Evolutionary conservation across 1,140 invertebrate genomes (phyloP), one percentile per base, ranked within the genome.

Genomic region (Monochamus saltuarius): DNA sequence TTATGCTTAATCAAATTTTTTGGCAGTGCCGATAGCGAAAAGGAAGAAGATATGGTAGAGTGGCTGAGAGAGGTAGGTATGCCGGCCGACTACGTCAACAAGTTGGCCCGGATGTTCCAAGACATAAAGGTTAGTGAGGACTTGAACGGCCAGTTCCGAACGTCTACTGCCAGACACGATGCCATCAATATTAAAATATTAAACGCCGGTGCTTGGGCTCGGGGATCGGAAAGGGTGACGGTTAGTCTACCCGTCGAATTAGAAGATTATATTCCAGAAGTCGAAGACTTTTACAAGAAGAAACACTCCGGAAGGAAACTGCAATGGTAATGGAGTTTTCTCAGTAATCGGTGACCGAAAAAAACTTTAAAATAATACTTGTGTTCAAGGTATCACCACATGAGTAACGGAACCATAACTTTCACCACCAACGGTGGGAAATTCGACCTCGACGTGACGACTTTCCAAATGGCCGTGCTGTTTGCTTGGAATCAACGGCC

Each of bases 31-130:
- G 98, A 99, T 80, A 97, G 94, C 66, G 98, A 99, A 75, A 98
- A 98, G 76, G 98, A 99, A 79, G 97, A 99, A 79, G 97, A 97
- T 77, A 98, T 99, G 92, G 97, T 99, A 0, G 96, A 98, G 77
- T 97, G 95, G 89, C 76, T 94, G 45, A 78, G 92, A 16, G 90
- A 93, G 81, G 94, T 97, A 29, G 97, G 98, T 14, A 99, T 99
- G 97, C 98, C 98, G 6, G 96, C 97, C 1, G 98, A 99, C 79
- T 98, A 96, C 83, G 95, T 99, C 7, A 98, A 98, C 81, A 98
- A 99, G 80, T 78, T 99, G 66, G 95, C 92, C 7, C 81, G 95
- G 70, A 97, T 97, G 93, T 94, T 94, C 77, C 95, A 99, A 84
- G 98, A 99, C 78, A 95, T 99, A 64, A 99, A 99, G 85, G 93